Conservation (phyloP, 2,113 vertebrate genomes). For the Brachirus orientalis region DNA sequence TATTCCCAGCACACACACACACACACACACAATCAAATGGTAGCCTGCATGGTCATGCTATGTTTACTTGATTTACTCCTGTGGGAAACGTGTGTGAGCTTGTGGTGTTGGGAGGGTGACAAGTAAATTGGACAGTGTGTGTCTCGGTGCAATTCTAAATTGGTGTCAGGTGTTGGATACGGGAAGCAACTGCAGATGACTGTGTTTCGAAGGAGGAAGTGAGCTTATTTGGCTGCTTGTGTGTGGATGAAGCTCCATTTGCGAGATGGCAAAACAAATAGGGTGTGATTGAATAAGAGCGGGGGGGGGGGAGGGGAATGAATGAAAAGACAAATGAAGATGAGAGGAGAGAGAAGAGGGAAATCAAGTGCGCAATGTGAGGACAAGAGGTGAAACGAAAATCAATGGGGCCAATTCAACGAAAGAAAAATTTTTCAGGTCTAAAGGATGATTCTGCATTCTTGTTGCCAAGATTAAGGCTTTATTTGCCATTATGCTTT, state of each 20-base stretch:
- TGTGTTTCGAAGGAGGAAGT: constrained; percentile 3
- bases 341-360: constrained; percentile 10
- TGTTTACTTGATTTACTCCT: constrained; percentile 51
- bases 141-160: too few relatives aligned
- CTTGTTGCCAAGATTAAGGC: too few relatives aligned
- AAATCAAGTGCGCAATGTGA: constrained; percentile 12
- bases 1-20: constrained; percentile 40
- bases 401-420: neutral
- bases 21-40: constrained; percentile 43
- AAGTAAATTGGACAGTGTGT: constrained; percentile 45
- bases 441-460: too few relatives aligned
- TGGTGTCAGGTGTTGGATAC: constrained; percentile 53
- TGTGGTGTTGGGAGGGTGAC: constrained; percentile 28
- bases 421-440: constrained; percentile 6
- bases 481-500: too few relatives aligned
- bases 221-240: constrained; percentile 36
- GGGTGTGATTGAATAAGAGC: constrained; percentile 74
- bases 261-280: constrained; percentile 59
- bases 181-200: constrained; percentile 14
- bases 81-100: constrained; percentile 15
- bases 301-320: constrained; percentile 48
- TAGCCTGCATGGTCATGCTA: constrained; percentile 38
- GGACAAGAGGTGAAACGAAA: neutral
- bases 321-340: constrained; percentile 33
- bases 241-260: constrained; percentile 3